A percentile compares a stretch with the other conserved stretches of the same genome.
phyloP scores from a whole-genome alignment of 2,113 vertebrate species.

The Pitta sordida region DNA sequence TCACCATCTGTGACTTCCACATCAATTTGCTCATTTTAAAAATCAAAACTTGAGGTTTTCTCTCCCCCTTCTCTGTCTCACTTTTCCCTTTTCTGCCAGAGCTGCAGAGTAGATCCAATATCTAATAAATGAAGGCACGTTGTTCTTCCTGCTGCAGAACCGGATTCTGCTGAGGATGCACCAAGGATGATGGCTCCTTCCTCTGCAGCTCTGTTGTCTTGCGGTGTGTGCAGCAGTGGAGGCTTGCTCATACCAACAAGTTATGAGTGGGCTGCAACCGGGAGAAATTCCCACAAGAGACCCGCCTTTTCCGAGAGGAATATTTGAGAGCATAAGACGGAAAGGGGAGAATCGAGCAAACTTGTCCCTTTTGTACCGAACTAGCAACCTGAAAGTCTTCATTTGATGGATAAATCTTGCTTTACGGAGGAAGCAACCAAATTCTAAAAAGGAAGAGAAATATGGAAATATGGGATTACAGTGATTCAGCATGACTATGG shows the following conservation, averaged over 20 bases:
- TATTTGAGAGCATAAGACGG: neutral
- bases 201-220: neutral
- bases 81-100: neutral
- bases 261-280: neutral
- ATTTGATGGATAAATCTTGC: neutral
- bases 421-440: neutral
- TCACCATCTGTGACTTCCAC: conserved; percentile 61
- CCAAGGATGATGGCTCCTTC: neutral
- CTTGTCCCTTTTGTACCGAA: neutral
- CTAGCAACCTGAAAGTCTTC: neutral
- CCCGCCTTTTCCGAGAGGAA: neutral
- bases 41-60: neutral
- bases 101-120: neutral
- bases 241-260: neutral
- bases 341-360: neutral
- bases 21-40: conserved; percentile 53
- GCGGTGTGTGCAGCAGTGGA: neutral
- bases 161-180: neutral
- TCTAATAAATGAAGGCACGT: neutral
- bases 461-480: neutral
- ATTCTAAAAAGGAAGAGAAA: neutral
- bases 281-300: neutral
- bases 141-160: neutral
- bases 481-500: neutral
- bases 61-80: neutral